Conservation (phyloP, 2,113 vertebrate species). For the Tenebrosternarchus preto region DNA sequence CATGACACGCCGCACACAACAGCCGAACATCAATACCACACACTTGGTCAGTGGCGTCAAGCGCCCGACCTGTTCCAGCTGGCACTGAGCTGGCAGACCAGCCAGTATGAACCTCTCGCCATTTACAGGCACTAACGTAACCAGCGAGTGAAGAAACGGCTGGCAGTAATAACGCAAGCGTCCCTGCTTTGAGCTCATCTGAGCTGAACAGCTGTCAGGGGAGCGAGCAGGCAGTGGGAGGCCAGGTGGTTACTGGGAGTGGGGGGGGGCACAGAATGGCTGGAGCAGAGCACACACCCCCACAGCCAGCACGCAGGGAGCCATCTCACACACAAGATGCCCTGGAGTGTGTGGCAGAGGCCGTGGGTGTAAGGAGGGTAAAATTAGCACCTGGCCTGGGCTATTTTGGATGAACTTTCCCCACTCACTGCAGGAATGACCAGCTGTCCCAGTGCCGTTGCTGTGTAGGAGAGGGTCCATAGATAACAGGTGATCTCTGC, state of each 20-base stretch:
- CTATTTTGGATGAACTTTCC: constrained; percentile 60
- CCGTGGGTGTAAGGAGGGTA: constrained; percentile 47
- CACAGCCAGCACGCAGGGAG: constrained; percentile 2
- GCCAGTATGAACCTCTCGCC: too few relatives aligned
- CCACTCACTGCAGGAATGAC: constrained; percentile 54
- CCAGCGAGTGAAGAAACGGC: background rate
- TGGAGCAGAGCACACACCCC: background rate
- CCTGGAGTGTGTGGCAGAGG: constrained; percentile 39
- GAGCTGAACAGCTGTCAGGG: constrained; percentile 42
- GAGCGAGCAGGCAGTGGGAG: background rate
- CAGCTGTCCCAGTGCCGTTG: constrained; percentile 59
- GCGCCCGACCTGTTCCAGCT: too few relatives aligned
- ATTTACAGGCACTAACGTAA: background rate
- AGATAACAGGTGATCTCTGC: constrained; percentile 40
- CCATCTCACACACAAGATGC: constrained; percentile 4
- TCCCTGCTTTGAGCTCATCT: background rate
- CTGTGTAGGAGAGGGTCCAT: constrained; percentile 39
- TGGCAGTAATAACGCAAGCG: too few relatives aligned
- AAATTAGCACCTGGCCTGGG: constrained; percentile 63
- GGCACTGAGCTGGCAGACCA: too few relatives aligned
- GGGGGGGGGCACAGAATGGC: background rate
- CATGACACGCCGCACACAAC: background rate
- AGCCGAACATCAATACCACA: background rate
- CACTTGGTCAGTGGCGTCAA: too few relatives aligned
- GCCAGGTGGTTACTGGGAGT: constrained; percentile 6